Evolutionary conservation across 2,113 vertebrate genomes (phyloP), one percentile per base, ranked within the genome.

Genomic region (Bombycilla garrulus): DNA sequence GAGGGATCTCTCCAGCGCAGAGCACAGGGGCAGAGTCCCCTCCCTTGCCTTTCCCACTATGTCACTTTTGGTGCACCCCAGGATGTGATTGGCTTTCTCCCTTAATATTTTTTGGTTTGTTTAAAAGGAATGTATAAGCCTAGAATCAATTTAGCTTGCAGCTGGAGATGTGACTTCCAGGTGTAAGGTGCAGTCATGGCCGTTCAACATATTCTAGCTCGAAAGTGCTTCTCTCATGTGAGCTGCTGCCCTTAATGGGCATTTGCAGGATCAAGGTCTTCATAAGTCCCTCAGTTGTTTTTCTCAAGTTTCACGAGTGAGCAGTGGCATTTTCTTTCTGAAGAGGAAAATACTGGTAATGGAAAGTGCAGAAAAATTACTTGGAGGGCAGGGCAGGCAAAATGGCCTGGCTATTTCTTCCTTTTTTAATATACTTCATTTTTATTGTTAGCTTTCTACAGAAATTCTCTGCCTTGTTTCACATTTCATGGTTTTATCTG

Each of bases 31-130:
- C 10, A 66, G 44, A 44, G 35, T 51, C 5, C 6, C 6, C 12
- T 60, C 38, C 51, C 45, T 33, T 1, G 0, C 9, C 28, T 23
- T 66, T 36, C 38, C 0, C 0, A 19, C 15, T 36, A n/a, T 1
- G 1, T 28, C n/a, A 9, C 13, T 56, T 80, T 31, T 62, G 66
- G 6, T 81, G 45, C 23, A 58, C 19, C 36, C 13, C 60, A 45
- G 36, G n/a, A 45, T 53, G 20, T 16, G 28, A 58, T 5, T 66
- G 13, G 16, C 33, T 60, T 60, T 45, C 29, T 3, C 18, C 35
- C n/a, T 54, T 48, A 45, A 60, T 6, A 8, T 45, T 82, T 66
- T 88, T 40, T 66, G 12, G 8, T 79, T 67, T 67, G 31, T 80
- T 82, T 58, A 45, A 67, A 86, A 71, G 17, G 11, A 36, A 58